These are phyloP conservation scores for Dendrolimus punctatus DNA, from an alignment of 1,140 invertebrate genomes.

Conservation along the genomic window DNA sequence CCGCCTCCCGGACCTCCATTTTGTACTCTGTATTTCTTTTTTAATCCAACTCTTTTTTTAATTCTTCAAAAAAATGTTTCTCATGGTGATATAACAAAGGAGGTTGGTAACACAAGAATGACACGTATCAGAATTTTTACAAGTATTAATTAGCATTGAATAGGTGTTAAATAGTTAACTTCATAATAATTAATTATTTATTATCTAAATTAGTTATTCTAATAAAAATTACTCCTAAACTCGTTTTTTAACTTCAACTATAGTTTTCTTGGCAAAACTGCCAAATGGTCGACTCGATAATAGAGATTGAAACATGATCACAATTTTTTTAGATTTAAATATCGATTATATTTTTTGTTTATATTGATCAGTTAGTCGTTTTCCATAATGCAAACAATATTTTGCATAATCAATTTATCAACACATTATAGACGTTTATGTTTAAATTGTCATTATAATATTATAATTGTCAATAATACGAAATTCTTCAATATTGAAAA, in stretches of 20 bases:
- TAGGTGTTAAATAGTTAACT: neutral
- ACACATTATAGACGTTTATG: no score
- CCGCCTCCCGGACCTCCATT: slow-evolving; percentile 61
- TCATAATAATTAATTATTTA: no score
- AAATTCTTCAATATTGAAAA: no score
- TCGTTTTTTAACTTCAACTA: slow-evolving; percentile 49
- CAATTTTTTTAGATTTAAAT: no score
- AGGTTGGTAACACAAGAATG: neutral
- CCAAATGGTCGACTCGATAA: slow-evolving; percentile 25
- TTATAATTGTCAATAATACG: no score
- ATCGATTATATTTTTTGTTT: no score
- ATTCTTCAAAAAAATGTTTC: slow-evolving; percentile 18
- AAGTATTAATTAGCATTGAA: slow-evolving; percentile 3
- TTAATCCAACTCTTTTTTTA: slow-evolving; percentile 26
- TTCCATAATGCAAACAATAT: no score
- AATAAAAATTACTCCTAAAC: slow-evolving; percentile 27
- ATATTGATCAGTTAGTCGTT: no score
- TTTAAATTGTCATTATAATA: no score
- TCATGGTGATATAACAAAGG: slow-evolving; percentile 41
- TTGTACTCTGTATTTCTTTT: slow-evolving; percentile 43
- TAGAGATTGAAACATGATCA: no score
- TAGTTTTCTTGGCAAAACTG: slow-evolving; percentile 13
- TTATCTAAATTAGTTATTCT: no score
- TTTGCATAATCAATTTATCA: no score
- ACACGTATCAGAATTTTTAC: slow-evolving; percentile 1